A percentile compares a stretch with the other conserved stretches of the same genome.
phyloP scores from a whole-genome alignment of 1,140 invertebrate genomes.

The Lordiphosa clarofinis region DNA sequence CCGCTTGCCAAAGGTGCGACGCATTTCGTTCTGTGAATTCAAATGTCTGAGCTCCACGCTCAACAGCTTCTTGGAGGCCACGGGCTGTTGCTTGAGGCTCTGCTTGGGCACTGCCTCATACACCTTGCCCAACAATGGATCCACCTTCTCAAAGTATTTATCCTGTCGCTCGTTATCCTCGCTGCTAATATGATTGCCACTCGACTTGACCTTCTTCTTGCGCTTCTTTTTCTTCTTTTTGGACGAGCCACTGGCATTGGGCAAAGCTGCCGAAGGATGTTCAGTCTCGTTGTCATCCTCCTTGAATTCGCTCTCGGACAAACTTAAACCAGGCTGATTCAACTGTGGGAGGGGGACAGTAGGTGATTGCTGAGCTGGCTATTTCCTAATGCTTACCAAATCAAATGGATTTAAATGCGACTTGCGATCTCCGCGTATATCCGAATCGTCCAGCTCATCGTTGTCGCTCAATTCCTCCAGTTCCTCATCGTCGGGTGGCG shows the following conservation, averaged over 20 bases:
- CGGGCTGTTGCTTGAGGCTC: slow-evolving; percentile 28
- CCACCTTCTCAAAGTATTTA: slow-evolving; percentile 65
- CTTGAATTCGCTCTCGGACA: slow-evolving; percentile 86
- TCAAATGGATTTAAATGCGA: slow-evolving; percentile 61
- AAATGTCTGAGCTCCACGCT: slow-evolving; percentile 87
- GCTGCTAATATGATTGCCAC: slow-evolving; percentile 81
- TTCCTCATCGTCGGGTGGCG: slow-evolving; percentile 55
- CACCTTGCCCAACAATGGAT: slow-evolving; percentile 62
- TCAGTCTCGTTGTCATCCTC: slow-evolving; percentile 86
- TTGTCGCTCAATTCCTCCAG: slow-evolving; percentile 60
- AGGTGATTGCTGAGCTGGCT: slow-evolving; percentile 19
- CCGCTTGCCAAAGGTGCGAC: slow-evolving; percentile 91
- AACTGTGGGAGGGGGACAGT: slow-evolving; percentile 65
- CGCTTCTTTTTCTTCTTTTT: slow-evolving; percentile 86
- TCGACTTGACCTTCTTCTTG: slow-evolving; percentile 82
- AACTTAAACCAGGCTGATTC: slow-evolving; percentile 82
- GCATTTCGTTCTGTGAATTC: slow-evolving; percentile 91
- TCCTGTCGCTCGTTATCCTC: slow-evolving; percentile 82
- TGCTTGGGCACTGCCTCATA: slow-evolving; percentile 56
- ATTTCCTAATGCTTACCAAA: slow-evolving; percentile 35
- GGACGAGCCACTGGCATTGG: slow-evolving; percentile 65
- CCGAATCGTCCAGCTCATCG: slow-evolving; percentile 79
- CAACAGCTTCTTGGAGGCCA: slow-evolving; percentile 81
- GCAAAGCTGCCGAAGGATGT: slow-evolving; percentile 81
- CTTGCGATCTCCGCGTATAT: slow-evolving; percentile 72